A percentile compares a stretch with the other conserved stretches of the same genome.
These are phyloP conservation scores for Sebastes vulpes DNA, from an alignment of 2,797 vertebrate species.

Conservation along the genomic window DNA sequence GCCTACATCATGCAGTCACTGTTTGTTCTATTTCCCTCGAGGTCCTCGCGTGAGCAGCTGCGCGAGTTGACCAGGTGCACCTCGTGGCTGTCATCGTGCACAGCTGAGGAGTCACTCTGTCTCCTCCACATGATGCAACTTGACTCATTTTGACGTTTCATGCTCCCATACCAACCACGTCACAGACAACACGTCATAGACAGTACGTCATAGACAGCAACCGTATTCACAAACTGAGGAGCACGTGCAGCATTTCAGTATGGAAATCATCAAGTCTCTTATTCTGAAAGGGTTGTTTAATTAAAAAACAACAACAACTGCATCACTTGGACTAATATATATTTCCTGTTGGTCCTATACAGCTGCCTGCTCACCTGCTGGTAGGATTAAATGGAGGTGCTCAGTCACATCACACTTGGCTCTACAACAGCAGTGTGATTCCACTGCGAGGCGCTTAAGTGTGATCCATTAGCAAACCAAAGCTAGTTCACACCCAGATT, in stretches of 20 bases:
- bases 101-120: constrained; percentile 44
- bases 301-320: constrained; percentile 9
- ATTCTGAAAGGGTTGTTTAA: constrained; percentile 39
- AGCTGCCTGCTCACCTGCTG: constrained; percentile 32
- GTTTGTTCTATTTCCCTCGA: constrained; percentile 34
- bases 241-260: background rate
- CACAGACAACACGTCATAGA: background rate
- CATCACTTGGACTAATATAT: background rate
- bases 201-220: background rate
- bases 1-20: constrained; percentile 31
- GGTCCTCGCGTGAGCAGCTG: constrained; percentile 66
- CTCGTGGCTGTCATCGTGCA: constrained; percentile 51
- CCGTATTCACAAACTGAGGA: background rate
- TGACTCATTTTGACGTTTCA: constrained; percentile 30
- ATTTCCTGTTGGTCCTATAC: constrained; percentile 14
- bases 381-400: constrained; percentile 39
- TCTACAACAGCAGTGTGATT: background rate
- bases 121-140: constrained; percentile 33
- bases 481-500: constrained; percentile 32
- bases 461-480: constrained; percentile 53
- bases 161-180: constrained; percentile 1
- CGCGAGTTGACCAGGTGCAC: constrained; percentile 68
- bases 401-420: constrained; percentile 18
- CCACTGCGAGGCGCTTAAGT: constrained; percentile 24
- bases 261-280: constrained; percentile 13